Evolutionary conservation across 2,888 invertebrate species (phyloP), one percentile per base, ranked within the genome.

Genomic region (Ophioninae sp.): DNA sequence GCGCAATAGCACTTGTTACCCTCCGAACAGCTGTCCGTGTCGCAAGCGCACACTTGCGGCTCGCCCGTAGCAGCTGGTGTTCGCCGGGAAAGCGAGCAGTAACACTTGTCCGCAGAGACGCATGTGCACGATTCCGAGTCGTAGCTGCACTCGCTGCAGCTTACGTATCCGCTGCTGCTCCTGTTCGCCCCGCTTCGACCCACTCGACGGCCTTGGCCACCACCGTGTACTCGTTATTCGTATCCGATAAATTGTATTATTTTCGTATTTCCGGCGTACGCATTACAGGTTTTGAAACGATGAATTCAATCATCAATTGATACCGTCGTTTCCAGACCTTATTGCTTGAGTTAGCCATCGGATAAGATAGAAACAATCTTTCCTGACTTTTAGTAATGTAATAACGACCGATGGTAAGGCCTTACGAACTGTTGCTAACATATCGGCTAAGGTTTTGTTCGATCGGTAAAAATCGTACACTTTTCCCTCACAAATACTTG

Each of bases 1-100:
- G 90, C 88, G 91, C 98, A 98, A 90, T 98, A 98, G 90, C 98
- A 98, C 92, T 97, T 97, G 91, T 97, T 97, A 88, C 96, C 96
- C 86, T 97, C 97, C 0, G 96, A 95, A 90, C 98, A 98, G 89
- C 97, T 97, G 91, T 98, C 97, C 0, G 97, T 97, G 89, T 97
- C 97, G 90, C 96, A 97, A 20, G 96, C 96, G 89, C 97, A 98
- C 89, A 89, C 89, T n/a, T 87, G 79, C 92, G 89, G 94, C 92
- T 10, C 93, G 92, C 69, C 93, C 92, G 70, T 93, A 93, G 88
- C 93, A 91, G 82, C 91, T 87, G 89, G 86, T 10, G 87, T 82
- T 79, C 85, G 85, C 41, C 92, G 88, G 10, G 93, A 90, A 81
- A 97, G 89, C 2, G 97, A 97, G 90, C 98, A 98, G 89, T 98